These are phyloP conservation scores for Emydocephalus ijimae DNA, from an alignment of 2,113 vertebrate genomes.

Conservation along the genomic window DNA sequence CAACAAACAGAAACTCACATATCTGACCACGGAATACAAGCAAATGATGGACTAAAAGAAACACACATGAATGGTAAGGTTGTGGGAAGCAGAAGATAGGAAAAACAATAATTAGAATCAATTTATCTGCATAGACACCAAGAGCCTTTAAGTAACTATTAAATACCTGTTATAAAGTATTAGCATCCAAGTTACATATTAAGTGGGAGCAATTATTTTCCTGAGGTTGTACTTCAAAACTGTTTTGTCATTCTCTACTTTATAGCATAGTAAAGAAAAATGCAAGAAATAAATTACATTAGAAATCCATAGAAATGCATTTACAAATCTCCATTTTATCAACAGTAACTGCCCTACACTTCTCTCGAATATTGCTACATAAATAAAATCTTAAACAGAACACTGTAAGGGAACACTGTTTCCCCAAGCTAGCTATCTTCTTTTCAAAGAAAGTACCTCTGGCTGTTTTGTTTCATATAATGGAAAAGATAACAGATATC, in stretches of 20 bases:
- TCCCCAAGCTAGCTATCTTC: not conserved
- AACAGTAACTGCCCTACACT: not conserved
- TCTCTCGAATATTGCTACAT: not conserved
- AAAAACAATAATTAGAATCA: not conserved
- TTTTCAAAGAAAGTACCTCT: not conserved
- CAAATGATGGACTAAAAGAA: not conserved
- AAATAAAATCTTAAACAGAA: not conserved
- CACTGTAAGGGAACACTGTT: not conserved
- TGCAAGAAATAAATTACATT: not conserved
- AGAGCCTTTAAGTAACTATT: not conserved
- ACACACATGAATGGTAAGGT: not conserved
- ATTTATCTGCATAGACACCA: not conserved
- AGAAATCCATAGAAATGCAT: not conserved
- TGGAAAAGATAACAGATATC: not conserved
- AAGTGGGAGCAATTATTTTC: not conserved
- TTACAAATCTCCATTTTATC: not conserved
- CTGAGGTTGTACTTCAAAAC: not conserved
- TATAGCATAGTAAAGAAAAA: not conserved
- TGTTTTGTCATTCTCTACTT: not conserved
- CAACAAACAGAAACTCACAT: not conserved
- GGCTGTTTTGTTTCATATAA: not conserved
- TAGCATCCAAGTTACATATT: not conserved
- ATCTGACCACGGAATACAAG: not conserved
- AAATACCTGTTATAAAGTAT: not conserved
- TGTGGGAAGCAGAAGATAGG: not conserved